Evolutionary conservation across 92 coral and sea anemone genomes (phyloP).

Genomic region (Phenganax stokvisi): DNA sequence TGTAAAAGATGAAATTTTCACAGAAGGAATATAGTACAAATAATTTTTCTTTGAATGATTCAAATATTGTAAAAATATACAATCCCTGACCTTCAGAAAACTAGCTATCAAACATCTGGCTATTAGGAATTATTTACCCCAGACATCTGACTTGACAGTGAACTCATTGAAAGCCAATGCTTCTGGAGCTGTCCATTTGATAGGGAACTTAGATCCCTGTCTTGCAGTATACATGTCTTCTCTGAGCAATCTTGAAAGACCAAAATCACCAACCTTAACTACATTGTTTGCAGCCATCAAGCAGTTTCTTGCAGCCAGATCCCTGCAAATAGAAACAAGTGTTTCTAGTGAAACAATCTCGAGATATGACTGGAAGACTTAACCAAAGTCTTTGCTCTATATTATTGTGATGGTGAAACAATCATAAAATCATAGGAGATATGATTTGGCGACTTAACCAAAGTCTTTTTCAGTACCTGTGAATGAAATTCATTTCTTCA

Average conservation of each 20-base stretch:
- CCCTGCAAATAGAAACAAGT: slow-evolving; percentile 51
- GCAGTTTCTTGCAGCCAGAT: slow-evolving; percentile 97
- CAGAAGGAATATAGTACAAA: too few relatives aligned
- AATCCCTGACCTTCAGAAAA: too few relatives aligned
- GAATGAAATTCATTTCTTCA: slow-evolving; percentile 86
- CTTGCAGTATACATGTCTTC: slow-evolving; percentile 90
- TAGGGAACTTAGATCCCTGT: slow-evolving; percentile 97
- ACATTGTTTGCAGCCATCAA: slow-evolving; percentile 84
- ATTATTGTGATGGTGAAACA: neutral
- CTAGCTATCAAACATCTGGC: too few relatives aligned
- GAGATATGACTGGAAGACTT: too few relatives aligned
- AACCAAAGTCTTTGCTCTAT: too few relatives aligned
- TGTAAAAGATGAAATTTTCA: too few relatives aligned
- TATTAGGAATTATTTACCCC: slow-evolving; percentile 58
- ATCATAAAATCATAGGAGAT: neutral
- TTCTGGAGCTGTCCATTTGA: slow-evolving; percentile 99
- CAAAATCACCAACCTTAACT: slow-evolving; percentile 99
- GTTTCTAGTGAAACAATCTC: neutral
- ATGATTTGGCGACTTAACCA: neutral
- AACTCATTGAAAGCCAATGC: slow-evolving; percentile 91
- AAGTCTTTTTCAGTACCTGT: slow-evolving; percentile 54
- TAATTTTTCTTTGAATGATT: too few relatives aligned
- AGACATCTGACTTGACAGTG: slow-evolving; percentile 91
- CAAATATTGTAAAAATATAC: too few relatives aligned
- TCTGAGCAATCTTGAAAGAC: slow-evolving; percentile 85